These are phyloP conservation scores for Sogatella furcifera DNA, from an alignment of 1,140 invertebrate genomes.

Conservation along the genomic window DNA sequence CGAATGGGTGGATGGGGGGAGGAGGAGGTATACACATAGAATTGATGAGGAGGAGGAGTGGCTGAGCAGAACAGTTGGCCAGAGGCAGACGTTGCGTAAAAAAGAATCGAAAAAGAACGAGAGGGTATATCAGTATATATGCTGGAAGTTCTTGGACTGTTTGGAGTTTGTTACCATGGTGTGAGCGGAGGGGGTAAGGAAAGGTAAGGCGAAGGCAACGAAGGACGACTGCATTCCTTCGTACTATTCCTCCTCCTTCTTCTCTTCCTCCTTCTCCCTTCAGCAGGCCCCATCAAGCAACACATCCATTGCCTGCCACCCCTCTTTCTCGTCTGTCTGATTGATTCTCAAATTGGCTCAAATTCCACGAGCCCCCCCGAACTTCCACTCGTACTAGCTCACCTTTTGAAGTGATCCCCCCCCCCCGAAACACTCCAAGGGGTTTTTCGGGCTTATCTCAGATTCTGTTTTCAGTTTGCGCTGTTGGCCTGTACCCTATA, in stretches of 20 bases:
- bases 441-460: no score
- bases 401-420: no score
- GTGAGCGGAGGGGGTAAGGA: not conserved
- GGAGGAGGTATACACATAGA: not conserved
- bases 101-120: no score
- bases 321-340: not conserved
- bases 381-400: not conserved
- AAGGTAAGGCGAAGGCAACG: not conserved
- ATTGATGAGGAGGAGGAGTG: no score
- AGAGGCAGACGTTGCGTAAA: no score
- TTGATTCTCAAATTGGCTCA: slow-evolving; percentile 4
- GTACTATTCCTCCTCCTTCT: not conserved
- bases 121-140: no score
- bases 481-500: no score
- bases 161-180: not conserved
- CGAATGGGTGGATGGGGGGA: not conserved
- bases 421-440: no score
- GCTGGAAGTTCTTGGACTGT: no score
- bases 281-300: not conserved
- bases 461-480: no score
- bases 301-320: not conserved
- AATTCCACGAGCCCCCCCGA: not conserved
- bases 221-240: slow-evolving; percentile 1
- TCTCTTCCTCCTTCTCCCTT: not conserved
- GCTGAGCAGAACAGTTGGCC: no score